Conservation (phyloP, 2,113 vertebrate species). For the Grammomys dolichurus region DNA sequence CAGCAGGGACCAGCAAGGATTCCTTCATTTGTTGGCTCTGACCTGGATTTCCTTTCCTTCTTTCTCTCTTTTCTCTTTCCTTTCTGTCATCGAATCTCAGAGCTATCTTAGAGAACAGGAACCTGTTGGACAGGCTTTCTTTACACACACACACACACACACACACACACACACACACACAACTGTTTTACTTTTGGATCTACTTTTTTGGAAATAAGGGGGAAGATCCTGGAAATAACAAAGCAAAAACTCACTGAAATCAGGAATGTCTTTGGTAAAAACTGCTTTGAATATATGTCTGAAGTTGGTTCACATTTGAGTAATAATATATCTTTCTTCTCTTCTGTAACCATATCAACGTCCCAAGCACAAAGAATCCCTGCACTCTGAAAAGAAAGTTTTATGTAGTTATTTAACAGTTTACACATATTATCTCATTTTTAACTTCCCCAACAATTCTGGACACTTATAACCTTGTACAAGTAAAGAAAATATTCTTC, state of each 20-base stretch:
- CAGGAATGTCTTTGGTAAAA: neutral
- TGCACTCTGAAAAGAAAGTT: neutral
- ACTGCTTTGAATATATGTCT: neutral
- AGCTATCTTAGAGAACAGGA: conserved; percentile 8
- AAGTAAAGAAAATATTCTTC: conserved; percentile 49
- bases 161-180: neutral
- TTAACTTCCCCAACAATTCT: conserved; percentile 4
- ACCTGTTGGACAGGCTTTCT: neutral
- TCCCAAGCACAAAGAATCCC: conserved; percentile 1
- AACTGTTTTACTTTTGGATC: neutral
- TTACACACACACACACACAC: neutral
- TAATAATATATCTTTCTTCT: neutral
- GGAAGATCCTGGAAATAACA: neutral
- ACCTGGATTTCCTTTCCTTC: neutral
- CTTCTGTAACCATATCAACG: neutral
- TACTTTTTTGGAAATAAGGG: neutral
- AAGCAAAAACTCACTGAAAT: neutral
- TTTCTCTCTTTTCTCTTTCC: neutral
- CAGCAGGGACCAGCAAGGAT: neutral
- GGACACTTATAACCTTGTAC: conserved; percentile 15
- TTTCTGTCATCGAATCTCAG: conserved; percentile 21
- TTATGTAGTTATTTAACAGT: neutral
- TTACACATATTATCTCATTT: conserved; percentile 36
- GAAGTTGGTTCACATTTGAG: neutral
- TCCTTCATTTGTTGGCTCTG: neutral